phyloP scores from a whole-genome alignment of 37 sponge, comb jelly and placozoan species.

The Bolinopsis microptera region DNA sequence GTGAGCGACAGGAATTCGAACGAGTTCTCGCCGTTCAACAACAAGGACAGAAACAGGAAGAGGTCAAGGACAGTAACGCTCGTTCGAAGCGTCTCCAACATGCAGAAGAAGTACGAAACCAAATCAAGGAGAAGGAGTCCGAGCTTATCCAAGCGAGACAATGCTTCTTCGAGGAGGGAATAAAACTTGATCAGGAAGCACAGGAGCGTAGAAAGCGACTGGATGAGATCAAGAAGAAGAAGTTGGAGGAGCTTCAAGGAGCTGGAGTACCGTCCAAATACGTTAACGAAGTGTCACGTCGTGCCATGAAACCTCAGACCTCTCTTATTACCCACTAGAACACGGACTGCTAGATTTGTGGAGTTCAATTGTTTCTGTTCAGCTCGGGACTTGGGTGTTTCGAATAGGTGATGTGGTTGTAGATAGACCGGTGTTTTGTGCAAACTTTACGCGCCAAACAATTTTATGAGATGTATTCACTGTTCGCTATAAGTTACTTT shows the following conservation, averaged over 20 bases:
- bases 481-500: background rate
- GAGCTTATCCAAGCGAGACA: conserved; percentile 74
- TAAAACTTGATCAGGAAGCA: conserved; percentile 94
- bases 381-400: no score
- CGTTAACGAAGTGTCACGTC: conserved; percentile 91
- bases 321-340: conserved; percentile 80
- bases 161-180: conserved; percentile 95
- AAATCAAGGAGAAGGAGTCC: conserved; percentile 86
- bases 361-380: background rate
- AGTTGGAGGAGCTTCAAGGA: conserved; percentile 81
- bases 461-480: background rate
- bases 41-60: conserved; percentile 73
- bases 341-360: background rate
- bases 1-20: conserved; percentile 92
- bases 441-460: background rate
- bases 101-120: conserved; percentile 81
- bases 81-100: conserved; percentile 67
- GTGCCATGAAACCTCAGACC: conserved; percentile 88
- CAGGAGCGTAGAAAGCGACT: conserved; percentile 82
- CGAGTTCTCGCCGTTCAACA: conserved; percentile 86
- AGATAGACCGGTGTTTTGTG: background rate
- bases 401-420: background rate
- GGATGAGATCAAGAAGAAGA: conserved; percentile 93
- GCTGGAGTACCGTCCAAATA: conserved; percentile 96
- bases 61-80: conserved; percentile 59